Base-by-base conservation (phyloP, 2,113 vertebrate species). In the Ciconia stormi region DNA sequence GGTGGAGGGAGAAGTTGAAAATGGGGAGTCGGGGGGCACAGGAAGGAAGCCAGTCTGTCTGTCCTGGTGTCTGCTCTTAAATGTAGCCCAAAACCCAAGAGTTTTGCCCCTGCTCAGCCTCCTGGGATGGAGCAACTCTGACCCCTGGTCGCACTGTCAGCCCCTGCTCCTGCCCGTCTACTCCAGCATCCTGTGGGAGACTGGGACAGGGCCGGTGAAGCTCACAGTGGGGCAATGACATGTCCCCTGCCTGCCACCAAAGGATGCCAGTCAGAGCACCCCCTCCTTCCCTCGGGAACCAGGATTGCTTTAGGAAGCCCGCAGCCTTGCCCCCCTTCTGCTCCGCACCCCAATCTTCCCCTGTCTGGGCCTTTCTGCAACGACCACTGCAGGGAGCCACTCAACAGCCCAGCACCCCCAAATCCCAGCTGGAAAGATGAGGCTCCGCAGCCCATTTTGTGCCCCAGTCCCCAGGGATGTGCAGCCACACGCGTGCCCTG, bases 111-210 rank as follows among this genome's bases (percentile, higher is more conserved):
- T 47, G 34, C 42, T 34, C 34, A 70, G 42, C 16, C 49, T 62
- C 25, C 56, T 52, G 44, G 29, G 30, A 50, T 20, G 32, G 52
- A 50, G 16, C 40, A 49, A 18, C 21, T 53, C 10, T 8, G 10
- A 76, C 6, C 9, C 47, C 49, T 7, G 3, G 32, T 30, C 1
- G 0, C 23, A 50, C 21, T 2, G 0, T 30, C 50, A 52, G 42
- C 2, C 44, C 23, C 52, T 79, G 52, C 18, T 74, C 47, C 47
- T 55, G 26, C 27, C 38, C 0, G 1, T 49, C 84, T 14, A 3
- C 25, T 53, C 46, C 25, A 67, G n/a, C 44, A 80, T 21, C 59
- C 66, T 4, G 1, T 1, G 1, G 32, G 32, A 79, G 20, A 50
- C 42, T 16, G 40, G n/a, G 25, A 26, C 0, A 3, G 42, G 18